Evolutionary conservation across 2,888 invertebrate species (phyloP), one percentile per base, ranked within the genome.

Genomic region (Phorcus lineatus): DNA sequence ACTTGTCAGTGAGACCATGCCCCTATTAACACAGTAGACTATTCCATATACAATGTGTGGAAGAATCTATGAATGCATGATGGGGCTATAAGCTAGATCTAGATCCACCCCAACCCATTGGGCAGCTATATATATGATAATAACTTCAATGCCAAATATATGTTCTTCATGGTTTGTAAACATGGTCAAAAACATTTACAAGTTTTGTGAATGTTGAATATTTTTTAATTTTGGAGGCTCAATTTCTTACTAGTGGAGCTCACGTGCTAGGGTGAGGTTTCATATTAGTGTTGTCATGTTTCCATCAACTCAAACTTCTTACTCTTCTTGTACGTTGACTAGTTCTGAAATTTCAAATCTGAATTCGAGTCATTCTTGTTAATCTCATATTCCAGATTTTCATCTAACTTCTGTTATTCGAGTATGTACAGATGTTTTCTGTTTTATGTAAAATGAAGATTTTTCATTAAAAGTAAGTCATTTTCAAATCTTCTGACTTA

Each of bases 81-180:
- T 62, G 62, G 62, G 62, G 62, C 62, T 62, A 62, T 62, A 62
- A 62, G 28, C 24, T 62, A 62, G 62, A 28, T 62, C 24, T 62
- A 62, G 62, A 62, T 62, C 62, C 24, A 62, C 62, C 62, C 62
- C 62, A 62, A 62, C 24, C 62, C 62, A 62, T 28, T 62, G 62
- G 62, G 62, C 62, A 62, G 62, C 62, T 62, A 62, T 28, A 62
- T n/a, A n/a, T 62, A 62, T 28, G 62, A 62, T 62, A 62, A 62
- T 62, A 62, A 62, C 28, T 62, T 62, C 62, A 62, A 62, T 62
- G 62, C 62, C 62, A 62, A 62, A 62, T 62, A 62, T 62, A 62
- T 62, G 62, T 62, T 62, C 24, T 62, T 62, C 24, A 28, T 62
- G 62, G 22, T 62, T 24, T 62, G 22, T 62, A 28, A 28, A 28